Base-by-base conservation (phyloP, 2,113 vertebrate species). In the Paratilapia polleni region DNA sequence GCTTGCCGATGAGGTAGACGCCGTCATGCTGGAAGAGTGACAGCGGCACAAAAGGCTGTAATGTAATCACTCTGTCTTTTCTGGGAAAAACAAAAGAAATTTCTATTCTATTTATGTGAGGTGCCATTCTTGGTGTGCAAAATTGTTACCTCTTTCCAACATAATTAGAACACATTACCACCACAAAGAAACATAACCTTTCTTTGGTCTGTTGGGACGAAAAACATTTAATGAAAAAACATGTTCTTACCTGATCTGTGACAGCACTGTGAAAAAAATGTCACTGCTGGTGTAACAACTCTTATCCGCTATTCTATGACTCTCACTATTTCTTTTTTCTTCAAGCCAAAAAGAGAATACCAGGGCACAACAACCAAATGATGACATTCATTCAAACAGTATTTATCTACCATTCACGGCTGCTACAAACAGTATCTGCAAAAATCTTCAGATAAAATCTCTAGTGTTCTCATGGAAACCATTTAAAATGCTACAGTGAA, bases 41-140 rank as follows among this genome's bases (percentile, higher is more conserved):
- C 90, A 86, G 84, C 61, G 1, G 15, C 64, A 91, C 88, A 93
- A 92, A 91, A 84, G 85, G 80, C 80, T 87, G 92, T 87, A 88
- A 92, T 90, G 85, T 47, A 85, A 93, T 91, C 88, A 77, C 86
- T 62, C 80, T 63, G 52, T 88, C 81, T 83, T 87, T 81, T 80
- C 31, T 52, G 57, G 49, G 36, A 70, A 75, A 88, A 81, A 89
- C 84, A 92, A 91, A 89, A 89, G 83, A 59, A 8, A 28, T 31
- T 62, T 81, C 2, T 75, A 77, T 73, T 34, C 47, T 78, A 86
- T 90, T 62, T 68, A 80, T 77, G 74, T 47, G 36, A 85, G 54
- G 49, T 74, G 61, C 88, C 64, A 41, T 58, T 70, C 79, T 68
- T 74, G 13, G 59, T 22, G 28, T 49, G 38, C 14, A 43, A 47